These are phyloP conservation scores for Ceraclea dissimilis DNA, from an alignment of 2,888 invertebrate genomes.

Conservation along the genomic window DNA sequence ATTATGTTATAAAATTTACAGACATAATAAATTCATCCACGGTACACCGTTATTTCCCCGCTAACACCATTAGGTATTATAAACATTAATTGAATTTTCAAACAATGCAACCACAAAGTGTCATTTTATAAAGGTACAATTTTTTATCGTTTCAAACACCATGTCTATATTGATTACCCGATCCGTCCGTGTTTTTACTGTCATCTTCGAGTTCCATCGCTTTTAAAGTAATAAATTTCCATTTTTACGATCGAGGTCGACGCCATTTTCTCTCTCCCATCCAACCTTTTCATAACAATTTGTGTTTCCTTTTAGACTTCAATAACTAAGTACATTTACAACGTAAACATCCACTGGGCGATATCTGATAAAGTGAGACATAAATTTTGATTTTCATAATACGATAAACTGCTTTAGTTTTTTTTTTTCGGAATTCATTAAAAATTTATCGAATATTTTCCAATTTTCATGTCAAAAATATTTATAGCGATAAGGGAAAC, in stretches of 20 bases:
- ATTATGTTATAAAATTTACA: no score
- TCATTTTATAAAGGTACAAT: neutral
- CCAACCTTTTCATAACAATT: conserved; percentile 7
- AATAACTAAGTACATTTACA: conserved; percentile 1
- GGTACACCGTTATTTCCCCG: no score
- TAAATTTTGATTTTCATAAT: neutral
- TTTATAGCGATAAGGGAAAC: no score
- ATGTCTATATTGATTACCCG: conserved; percentile 12
- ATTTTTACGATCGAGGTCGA: conserved; percentile 14
- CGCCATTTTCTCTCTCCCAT: conserved; percentile 8
- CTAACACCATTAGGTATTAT: no score
- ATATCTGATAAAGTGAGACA: neutral
- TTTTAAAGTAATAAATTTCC: conserved; percentile 15
- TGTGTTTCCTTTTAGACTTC: conserved; percentile 3
- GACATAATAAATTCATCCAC: no score
- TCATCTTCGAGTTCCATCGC: conserved; percentile 11
- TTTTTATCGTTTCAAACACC: neutral
- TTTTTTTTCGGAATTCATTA: no score
- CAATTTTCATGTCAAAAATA: no score
- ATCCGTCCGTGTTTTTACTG: conserved; percentile 12
- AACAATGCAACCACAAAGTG: neutral
- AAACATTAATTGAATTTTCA: neutral
- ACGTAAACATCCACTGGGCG: neutral
- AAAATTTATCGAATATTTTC: no score
- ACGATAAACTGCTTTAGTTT: no score